Conservation (phyloP, 2,797 vertebrate genomes). For the Podarcis lilfordi region DNA sequence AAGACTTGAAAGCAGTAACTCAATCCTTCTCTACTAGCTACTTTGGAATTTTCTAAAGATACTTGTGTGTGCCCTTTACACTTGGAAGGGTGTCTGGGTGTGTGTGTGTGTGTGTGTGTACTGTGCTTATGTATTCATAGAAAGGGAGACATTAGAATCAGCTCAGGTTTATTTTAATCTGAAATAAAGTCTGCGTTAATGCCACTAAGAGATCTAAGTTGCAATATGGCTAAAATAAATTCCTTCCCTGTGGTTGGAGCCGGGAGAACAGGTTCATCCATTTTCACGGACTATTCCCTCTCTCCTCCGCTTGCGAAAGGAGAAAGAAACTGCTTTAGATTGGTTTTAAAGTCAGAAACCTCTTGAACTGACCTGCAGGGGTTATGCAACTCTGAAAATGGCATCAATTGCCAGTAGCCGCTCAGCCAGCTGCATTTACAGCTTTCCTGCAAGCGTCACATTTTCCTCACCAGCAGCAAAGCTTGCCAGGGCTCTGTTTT, state of each 20-base stretch:
- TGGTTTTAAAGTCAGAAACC: neutral
- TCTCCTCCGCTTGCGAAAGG: neutral
- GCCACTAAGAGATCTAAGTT: neutral
- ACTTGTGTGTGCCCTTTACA: neutral
- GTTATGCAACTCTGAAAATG: constrained; percentile 2
- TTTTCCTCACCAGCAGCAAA: constrained; percentile 19
- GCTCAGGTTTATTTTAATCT: neutral
- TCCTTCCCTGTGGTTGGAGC: neutral
- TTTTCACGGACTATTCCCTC: neutral
- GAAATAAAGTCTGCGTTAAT: neutral
- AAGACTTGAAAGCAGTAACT: neutral
- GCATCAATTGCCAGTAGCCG: neutral
- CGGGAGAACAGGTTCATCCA: neutral
- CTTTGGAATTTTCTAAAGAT: neutral
- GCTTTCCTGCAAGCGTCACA: constrained; percentile 23
- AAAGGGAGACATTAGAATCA: neutral
- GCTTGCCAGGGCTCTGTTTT: constrained; percentile 13
- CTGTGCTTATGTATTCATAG: neutral
- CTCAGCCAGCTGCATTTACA: constrained; percentile 11
- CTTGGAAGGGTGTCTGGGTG: neutral
- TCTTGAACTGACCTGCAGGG: neutral
- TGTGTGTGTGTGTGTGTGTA: neutral
- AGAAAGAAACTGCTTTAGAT: neutral
- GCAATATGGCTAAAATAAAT: neutral
- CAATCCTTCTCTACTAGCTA: neutral